These are phyloP conservation scores for Cenopis cana DNA, from an alignment of 2,888 invertebrate genomes.

Conservation along the genomic window DNA sequence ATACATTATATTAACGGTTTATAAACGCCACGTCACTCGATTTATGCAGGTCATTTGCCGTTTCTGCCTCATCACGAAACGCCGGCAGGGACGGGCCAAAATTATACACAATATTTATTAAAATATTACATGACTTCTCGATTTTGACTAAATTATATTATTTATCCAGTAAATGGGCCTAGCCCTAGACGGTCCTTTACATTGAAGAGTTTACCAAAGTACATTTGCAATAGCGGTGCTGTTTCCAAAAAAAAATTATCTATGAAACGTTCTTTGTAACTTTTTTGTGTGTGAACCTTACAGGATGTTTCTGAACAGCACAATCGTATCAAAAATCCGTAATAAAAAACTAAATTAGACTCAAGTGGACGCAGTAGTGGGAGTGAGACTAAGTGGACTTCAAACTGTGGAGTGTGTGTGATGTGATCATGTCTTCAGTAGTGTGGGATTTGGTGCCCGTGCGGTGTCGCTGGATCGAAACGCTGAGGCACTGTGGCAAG, in stretches of 20 bases:
- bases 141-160: not conserved
- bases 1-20: conserved; percentile 22
- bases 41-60: conserved; percentile 16
- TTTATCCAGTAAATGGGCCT: not conserved
- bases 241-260: too few relatives aligned
- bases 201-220: too few relatives aligned
- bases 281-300: not conserved
- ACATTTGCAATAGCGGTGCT: too few relatives aligned
- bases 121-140: not conserved
- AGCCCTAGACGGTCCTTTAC: too few relatives aligned
- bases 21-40: conserved; percentile 18
- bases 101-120: not conserved
- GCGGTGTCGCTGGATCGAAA: conserved; percentile 77
- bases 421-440: conserved; percentile 48
- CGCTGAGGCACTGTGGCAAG: conserved; percentile 78
- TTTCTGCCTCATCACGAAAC: conserved; percentile 24
- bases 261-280: not conserved
- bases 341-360: not conserved
- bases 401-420: conserved; percentile 64
- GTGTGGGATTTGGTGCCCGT: conserved; percentile 74
- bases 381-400: conserved; percentile 5
- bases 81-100: conserved; percentile 23
- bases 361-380: not conserved
- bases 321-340: conserved; percentile 1
- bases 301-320: conserved; percentile 6